Conservation (phyloP, 1,140 invertebrate species). For the Nixonia krombeini region DNA sequence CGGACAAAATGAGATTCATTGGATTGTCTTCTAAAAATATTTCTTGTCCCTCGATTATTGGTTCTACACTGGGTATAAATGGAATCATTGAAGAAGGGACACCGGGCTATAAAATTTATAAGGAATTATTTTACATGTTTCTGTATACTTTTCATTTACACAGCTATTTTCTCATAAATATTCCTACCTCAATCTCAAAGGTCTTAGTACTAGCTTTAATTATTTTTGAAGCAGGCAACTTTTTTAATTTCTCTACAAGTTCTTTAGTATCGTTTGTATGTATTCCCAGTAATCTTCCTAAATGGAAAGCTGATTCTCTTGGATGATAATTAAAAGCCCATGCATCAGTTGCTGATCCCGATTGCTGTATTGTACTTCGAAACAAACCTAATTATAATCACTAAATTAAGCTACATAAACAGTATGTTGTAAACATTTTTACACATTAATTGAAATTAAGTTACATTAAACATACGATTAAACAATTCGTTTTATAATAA, state of each 20-base stretch:
- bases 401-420: too few species aligned
- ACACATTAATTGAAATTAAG: too few species aligned
- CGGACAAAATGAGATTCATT: conserved; percentile 67
- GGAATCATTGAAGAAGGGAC: conserved; percentile 50
- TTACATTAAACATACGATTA: too few species aligned
- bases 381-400: conserved; percentile 72
- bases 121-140: too few species aligned
- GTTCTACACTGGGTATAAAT: conserved; percentile 79
- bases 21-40: conserved; percentile 76
- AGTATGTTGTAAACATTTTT: too few species aligned
- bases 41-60: conserved; percentile 66
- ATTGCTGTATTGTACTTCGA: conserved; percentile 79
- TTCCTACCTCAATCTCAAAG: conserved; percentile 38
- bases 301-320: conserved; percentile 75
- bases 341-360: conserved; percentile 80
- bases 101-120: conserved; percentile 25
- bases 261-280: conserved; percentile 68
- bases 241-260: conserved; percentile 75
- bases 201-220: conserved; percentile 66
- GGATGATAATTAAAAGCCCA: conserved; percentile 78
- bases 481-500: too few species aligned
- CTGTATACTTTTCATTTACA: too few species aligned
- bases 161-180: not conserved
- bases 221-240: conserved; percentile 73
- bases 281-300: conserved; percentile 75